Evolutionary conservation across 1,140 invertebrate genomes (phyloP), one percentile per base, ranked within the genome.

Genomic region (Leptopilina clavipes): DNA sequence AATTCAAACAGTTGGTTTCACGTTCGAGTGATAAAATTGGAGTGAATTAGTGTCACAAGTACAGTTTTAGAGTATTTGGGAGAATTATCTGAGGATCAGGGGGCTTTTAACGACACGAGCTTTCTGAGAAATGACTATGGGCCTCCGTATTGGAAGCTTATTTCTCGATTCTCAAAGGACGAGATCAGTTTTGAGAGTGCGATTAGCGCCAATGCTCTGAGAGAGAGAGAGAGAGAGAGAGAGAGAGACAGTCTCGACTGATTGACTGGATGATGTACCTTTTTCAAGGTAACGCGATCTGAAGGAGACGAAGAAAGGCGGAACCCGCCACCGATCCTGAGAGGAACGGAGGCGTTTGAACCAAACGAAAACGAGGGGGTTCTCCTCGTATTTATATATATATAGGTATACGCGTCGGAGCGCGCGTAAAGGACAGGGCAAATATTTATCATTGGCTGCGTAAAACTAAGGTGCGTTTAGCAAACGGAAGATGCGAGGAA

Each of bases 361-460:
- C 71, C 70, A 75, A 81, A 83, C 79, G 77, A 74, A 76, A 79
- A 81, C 78, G 76, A 59, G 72, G 70, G 70, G 17, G 45, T 37
- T 70, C 59, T 71, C 59, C 45, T 22, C 75, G 78, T 78, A 73
- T 72, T 76, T 48, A 71, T 48, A 10, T 43, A 74, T 71, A 56
- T 48, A 25, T 59, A 10, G 18, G 71, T 71, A 56, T 31, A 25
- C 65, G 72, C 72, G 75, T 72, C 37, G 17, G 59, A 48, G 9
- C 12, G 73, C 71, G 80, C 82, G 87, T 89, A 89, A 89, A 89
- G 87, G 86, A 88, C 86, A 86, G 84, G 82, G 85, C 85, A 89
- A 90, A 90, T 90, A 90, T 90, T 90, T 90, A 89, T 90, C 89
- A 89, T 89, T 88, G 87, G 84, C 83, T 82, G 84, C 86, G 86